Percentiles rank a stretch among this genome's conserved stretches.
Conservation (phyloP, 2,888 invertebrate species). For the Rhynchonema sp. region DNA sequence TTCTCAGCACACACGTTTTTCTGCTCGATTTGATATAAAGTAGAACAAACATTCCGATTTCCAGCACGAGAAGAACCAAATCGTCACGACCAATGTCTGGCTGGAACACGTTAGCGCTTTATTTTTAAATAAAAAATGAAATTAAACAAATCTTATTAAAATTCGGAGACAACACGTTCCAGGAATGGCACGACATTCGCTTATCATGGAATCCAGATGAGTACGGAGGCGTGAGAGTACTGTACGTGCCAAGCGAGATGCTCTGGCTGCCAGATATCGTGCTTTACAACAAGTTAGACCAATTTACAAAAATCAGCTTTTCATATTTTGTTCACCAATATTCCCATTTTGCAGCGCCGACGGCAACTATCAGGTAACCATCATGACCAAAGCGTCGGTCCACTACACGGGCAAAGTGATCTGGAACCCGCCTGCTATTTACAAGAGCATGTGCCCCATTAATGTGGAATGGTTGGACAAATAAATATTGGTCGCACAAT, state of each 20-base stretch:
- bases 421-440: slow-evolving; percentile 54
- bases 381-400: slow-evolving; percentile 6
- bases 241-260: slow-evolving; percentile 8
- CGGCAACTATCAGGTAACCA: slow-evolving; percentile 3
- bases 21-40: no score
- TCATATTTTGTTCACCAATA: no score
- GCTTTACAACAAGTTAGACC: slow-evolving; percentile 9
- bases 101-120: slow-evolving; percentile 8
- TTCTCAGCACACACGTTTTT: no score
- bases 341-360: slow-evolving; percentile 6
- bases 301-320: no score
- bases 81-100: slow-evolving; percentile 11
- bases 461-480: slow-evolving; percentile 28
- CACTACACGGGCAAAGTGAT: neutral
- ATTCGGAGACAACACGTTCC: neutral
- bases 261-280: slow-evolving; percentile 10
- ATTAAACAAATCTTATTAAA: no score
- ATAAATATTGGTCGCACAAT: no score
- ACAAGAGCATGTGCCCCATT: slow-evolving; percentile 47
- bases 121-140: no score
- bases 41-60: no score
- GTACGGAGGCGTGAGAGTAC: slow-evolving; percentile 8
- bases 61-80: slow-evolving; percentile 10
- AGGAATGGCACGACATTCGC: slow-evolving; percentile 8
- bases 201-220: slow-evolving; percentile 8